phyloP scores from a whole-genome alignment of 2,113 vertebrate genomes.

The Takifugu flavidus region DNA sequence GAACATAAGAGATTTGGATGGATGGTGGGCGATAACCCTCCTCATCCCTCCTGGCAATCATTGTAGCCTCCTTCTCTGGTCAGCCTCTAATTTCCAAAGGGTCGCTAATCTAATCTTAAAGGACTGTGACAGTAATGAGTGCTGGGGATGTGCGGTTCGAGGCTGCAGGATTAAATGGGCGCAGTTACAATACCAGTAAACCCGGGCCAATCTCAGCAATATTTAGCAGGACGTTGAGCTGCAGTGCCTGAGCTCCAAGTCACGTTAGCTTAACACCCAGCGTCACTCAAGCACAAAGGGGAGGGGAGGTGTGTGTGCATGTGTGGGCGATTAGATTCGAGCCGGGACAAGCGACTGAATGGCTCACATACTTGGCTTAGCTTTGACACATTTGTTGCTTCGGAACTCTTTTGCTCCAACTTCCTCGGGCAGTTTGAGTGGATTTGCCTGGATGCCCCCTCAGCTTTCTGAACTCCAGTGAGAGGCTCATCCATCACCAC shows the following conservation, averaged over 20 bases:
- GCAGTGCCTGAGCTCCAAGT: slow-evolving; percentile 56
- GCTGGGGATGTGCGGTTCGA: slow-evolving; percentile 43
- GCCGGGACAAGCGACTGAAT: slow-evolving; percentile 31
- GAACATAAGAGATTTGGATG: slow-evolving; percentile 60
- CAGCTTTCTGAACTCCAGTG: slow-evolving; percentile 5
- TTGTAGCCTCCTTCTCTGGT: slow-evolving; percentile 35
- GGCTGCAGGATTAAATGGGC: slow-evolving; percentile 55
- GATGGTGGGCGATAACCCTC: slow-evolving; percentile 41
- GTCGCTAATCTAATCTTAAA: slow-evolving; percentile 58
- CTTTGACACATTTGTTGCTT: slow-evolving; percentile 28
- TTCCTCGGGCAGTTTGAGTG: slow-evolving; percentile 12
- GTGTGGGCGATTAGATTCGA: neutral
- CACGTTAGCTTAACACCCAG: slow-evolving; percentile 60
- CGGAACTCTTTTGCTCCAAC: slow-evolving; percentile 15
- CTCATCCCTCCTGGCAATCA: slow-evolving; percentile 44
- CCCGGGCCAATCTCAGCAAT: slow-evolving; percentile 71
- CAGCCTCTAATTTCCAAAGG: slow-evolving; percentile 44
- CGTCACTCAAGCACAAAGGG: slow-evolving; percentile 35
- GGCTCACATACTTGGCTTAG: slow-evolving; percentile 32
- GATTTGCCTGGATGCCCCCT: neutral
- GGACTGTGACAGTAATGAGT: slow-evolving; percentile 71
- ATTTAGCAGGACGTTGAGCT: slow-evolving; percentile 73
- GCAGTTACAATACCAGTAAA: slow-evolving; percentile 70
- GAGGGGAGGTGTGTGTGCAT: slow-evolving; percentile 20
- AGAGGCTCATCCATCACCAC: neutral